phyloP scores from a whole-genome alignment of 2,888 invertebrate genomes.

The Diadegma fenestrale region DNA sequence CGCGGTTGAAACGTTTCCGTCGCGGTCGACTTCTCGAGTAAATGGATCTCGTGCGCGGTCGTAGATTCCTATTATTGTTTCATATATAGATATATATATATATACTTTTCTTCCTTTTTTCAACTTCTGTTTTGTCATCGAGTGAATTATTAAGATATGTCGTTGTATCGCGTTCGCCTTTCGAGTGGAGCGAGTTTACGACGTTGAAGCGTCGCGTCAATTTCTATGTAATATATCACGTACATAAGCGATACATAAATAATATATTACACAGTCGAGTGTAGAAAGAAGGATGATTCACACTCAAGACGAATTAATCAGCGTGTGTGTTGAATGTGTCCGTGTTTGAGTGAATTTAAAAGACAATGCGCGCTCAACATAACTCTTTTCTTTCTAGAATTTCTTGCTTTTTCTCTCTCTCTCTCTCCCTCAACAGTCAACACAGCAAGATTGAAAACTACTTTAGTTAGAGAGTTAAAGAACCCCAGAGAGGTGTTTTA shows the following conservation, averaged over 20 bases:
- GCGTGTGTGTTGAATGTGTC: not conserved
- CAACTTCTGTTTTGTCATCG: conserved; percentile 35
- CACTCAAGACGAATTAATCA: not conserved
- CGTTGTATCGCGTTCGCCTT: conserved; percentile 71
- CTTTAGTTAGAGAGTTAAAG: conserved; percentile 23
- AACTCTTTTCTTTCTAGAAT: conserved; percentile 9
- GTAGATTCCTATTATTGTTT: conserved; percentile 35
- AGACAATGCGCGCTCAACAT: conserved; percentile 23
- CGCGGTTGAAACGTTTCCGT: not conserved
- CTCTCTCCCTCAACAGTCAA: conserved; percentile 24
- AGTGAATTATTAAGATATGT: conserved; percentile 68
- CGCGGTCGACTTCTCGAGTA: conserved; percentile 21
- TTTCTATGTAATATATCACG: not conserved
- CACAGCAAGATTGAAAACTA: conserved; percentile 29
- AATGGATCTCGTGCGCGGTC: conserved; percentile 38
- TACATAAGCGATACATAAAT: conserved; percentile 3
- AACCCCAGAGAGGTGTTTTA: conserved; percentile 15
- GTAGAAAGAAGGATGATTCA: conserved; percentile 39
- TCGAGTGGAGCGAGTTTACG: conserved; percentile 64
- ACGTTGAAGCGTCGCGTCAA: conserved; percentile 24
- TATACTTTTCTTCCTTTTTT: conserved; percentile 13
- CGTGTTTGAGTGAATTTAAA: not conserved
- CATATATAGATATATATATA: conserved; percentile 2
- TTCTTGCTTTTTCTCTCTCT: conserved; percentile 32
- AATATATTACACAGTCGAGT: conserved; percentile 21